Evolutionary conservation across 2,888 invertebrate species (phyloP).

Genomic region (Cerastoderma edule): DNA sequence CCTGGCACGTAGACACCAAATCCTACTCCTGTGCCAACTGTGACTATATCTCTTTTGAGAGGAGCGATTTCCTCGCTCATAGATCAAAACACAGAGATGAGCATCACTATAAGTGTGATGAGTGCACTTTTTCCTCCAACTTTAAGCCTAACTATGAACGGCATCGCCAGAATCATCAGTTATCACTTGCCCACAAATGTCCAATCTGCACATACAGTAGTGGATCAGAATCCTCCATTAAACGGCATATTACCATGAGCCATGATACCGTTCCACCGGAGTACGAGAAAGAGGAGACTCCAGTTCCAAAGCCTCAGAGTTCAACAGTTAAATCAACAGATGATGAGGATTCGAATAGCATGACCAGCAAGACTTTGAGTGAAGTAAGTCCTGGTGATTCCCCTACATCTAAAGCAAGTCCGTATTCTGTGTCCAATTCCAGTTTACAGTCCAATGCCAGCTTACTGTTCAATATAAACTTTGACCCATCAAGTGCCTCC

Average conservation of each 20-base stretch:
- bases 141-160: conserved; percentile 96
- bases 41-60: conserved; percentile 94
- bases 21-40: conserved; percentile 95
- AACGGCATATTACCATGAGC: conserved; percentile 76
- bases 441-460: background rate
- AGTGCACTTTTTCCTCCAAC: conserved; percentile 96
- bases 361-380: background rate
- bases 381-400: background rate
- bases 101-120: conserved; percentile 90
- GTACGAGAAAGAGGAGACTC: conserved; percentile 26
- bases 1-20: conserved; percentile 91
- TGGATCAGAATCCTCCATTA: conserved; percentile 76
- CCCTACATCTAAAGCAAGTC: background rate
- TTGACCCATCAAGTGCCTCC: conserved; percentile 40
- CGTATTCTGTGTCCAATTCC: background rate
- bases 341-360: background rate
- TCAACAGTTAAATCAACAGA: background rate
- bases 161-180: conserved; percentile 87
- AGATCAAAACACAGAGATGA: conserved; percentile 81
- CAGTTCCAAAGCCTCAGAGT: conserved; percentile 36
- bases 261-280: conserved; percentile 55
- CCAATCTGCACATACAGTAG: conserved; percentile 78
- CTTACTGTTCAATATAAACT: background rate
- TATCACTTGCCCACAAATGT: conserved; percentile 71
- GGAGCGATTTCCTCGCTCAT: conserved; percentile 89